Percentiles rank a stretch among this genome's conserved stretches.
These are phyloP conservation scores for Castor canadensis DNA, from an alignment of 2,113 vertebrate species.

Conservation along the genomic window DNA sequence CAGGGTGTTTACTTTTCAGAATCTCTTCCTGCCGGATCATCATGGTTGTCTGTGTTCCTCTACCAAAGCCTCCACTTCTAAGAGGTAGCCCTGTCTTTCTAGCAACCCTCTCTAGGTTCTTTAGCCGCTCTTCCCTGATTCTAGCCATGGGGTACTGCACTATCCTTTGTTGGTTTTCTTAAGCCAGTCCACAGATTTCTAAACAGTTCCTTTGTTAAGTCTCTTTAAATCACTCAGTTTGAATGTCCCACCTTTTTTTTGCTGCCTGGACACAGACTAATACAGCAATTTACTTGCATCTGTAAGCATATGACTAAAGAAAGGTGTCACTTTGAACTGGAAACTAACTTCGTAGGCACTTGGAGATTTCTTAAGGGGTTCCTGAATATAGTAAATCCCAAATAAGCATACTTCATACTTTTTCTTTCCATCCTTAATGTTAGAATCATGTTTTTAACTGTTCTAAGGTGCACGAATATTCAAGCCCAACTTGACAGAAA, in stretches of 20 bases:
- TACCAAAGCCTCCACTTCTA: neutral
- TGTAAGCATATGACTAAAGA: neutral
- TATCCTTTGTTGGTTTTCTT: neutral
- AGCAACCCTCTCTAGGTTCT: neutral
- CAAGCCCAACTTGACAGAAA: neutral
- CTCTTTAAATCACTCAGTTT: neutral
- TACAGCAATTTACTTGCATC: neutral
- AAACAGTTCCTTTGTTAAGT: neutral
- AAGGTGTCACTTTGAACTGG: neutral
- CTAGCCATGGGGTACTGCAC: neutral
- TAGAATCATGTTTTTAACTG: neutral
- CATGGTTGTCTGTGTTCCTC: neutral
- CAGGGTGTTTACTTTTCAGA: neutral
- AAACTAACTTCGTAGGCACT: neutral
- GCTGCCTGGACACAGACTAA: neutral
- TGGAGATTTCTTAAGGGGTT: constrained; percentile 9
- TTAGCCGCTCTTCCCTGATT: neutral
- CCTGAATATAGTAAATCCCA: neutral
- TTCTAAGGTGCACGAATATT: neutral
- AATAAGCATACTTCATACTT: neutral
- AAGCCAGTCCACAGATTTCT: neutral
- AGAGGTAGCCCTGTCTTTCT: neutral
- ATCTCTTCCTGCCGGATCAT: neutral
- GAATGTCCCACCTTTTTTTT: neutral
- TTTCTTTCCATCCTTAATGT: neutral